These are phyloP conservation scores for Mystacides longicornis DNA, from an alignment of 2,888 invertebrate species.

Conservation along the genomic window DNA sequence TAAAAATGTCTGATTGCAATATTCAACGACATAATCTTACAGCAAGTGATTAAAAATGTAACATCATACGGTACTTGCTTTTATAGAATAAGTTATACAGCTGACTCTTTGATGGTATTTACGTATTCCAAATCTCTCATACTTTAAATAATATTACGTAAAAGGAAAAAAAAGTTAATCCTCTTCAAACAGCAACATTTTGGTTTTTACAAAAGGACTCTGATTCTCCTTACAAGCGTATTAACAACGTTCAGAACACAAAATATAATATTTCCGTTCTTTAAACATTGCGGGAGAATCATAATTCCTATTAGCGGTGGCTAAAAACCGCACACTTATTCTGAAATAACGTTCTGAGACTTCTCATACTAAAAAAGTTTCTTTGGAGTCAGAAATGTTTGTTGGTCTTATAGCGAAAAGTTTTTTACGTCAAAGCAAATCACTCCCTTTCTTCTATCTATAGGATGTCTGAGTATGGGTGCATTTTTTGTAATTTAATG, in stretches of 20 bases:
- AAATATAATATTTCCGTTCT: not conserved
- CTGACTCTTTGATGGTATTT: no score
- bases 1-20: no score
- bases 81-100: no score
- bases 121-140: no score
- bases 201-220: not conserved
- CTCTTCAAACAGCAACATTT: not conserved
- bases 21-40: no score
- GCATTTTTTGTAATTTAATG: no score
- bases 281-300: not conserved
- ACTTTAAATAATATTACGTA: not conserved
- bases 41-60: no score
- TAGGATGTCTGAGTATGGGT: no score
- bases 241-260: not conserved
- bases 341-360: not conserved
- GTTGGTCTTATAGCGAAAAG: conserved; percentile 3
- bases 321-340: not conserved
- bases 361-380: not conserved
- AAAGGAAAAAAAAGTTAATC: not conserved
- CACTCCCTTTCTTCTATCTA: no score
- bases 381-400: not conserved
- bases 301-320: conserved; percentile 1
- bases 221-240: not conserved
- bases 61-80: no score
- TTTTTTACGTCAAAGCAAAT: conserved; percentile 8